phyloP scores from a whole-genome alignment of 2,797 vertebrate species.

The Gymnoscopelus braueri region DNA sequence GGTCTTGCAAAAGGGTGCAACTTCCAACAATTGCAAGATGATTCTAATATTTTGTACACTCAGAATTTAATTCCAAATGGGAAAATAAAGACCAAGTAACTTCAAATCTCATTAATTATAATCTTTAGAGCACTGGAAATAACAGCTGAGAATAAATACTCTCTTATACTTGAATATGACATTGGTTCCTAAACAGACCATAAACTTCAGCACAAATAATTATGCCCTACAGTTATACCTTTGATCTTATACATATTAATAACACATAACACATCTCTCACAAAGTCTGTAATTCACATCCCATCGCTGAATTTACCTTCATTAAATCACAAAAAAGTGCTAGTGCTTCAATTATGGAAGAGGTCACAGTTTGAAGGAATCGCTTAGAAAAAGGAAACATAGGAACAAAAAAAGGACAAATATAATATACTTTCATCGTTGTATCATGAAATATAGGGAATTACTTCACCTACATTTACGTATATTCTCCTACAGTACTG shows the following conservation, averaged over 20 bases:
- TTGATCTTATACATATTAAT: not conserved
- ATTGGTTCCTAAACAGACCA: not conserved
- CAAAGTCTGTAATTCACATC: not conserved
- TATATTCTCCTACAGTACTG: too few species aligned
- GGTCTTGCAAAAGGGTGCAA: too few species aligned
- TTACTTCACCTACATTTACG: too few species aligned
- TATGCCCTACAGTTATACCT: not conserved
- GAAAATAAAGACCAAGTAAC: not conserved
- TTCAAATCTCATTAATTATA: not conserved
- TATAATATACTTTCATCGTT: not conserved
- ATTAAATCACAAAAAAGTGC: conserved; percentile 51
- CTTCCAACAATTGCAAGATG: not conserved
- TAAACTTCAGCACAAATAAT: conserved; percentile 3
- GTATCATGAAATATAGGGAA: too few species aligned
- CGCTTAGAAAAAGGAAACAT: not conserved
- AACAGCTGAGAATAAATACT: conserved; percentile 21
- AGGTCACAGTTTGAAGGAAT: conserved; percentile 31
- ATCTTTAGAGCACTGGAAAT: not conserved
- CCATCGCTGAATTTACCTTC: not conserved
- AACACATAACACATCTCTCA: not conserved
- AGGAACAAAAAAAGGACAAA: not conserved
- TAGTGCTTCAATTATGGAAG: conserved; percentile 42
- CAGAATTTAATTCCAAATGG: not conserved
- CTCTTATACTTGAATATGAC: not conserved
- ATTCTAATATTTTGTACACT: not conserved